phyloP scores from a whole-genome alignment of 2,888 invertebrate species.

The Drosophila incognita region DNA sequence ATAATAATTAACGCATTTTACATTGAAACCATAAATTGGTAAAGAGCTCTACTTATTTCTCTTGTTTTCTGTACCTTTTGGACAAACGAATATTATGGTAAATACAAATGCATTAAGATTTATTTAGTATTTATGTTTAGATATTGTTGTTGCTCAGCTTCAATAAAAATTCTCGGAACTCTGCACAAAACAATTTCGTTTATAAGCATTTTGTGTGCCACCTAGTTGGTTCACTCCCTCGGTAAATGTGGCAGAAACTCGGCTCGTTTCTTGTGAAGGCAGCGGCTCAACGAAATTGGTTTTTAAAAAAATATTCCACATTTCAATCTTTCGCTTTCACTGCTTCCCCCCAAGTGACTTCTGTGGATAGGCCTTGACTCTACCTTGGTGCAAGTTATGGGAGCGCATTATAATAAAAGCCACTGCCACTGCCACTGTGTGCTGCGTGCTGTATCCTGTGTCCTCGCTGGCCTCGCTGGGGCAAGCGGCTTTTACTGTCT shows the following conservation, averaged over 20 bases:
- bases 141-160: slow-evolving; percentile 36
- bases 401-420: slow-evolving; percentile 73
- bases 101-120: slow-evolving; percentile 18
- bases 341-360: slow-evolving; percentile 5
- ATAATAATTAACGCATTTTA: neutral
- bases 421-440: slow-evolving; percentile 20
- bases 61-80: neutral
- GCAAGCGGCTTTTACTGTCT: slow-evolving; percentile 72
- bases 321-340: slow-evolving; percentile 71
- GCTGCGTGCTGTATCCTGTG: slow-evolving; percentile 23
- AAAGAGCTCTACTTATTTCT: neutral
- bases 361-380: slow-evolving; percentile 28
- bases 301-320: slow-evolving; percentile 82
- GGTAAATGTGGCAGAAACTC: slow-evolving; percentile 13
- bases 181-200: slow-evolving; percentile 74
- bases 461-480: slow-evolving; percentile 27
- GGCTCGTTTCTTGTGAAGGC: slow-evolving; percentile 37
- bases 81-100: neutral
- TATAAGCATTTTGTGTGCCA: slow-evolving; percentile 52
- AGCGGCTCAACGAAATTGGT: slow-evolving; percentile 80
- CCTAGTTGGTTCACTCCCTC: slow-evolving; percentile 5
- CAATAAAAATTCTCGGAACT: slow-evolving; percentile 64
- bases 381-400: slow-evolving; percentile 68
- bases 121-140: slow-evolving; percentile 24
- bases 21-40: neutral